Conservation (phyloP, 1,140 invertebrate genomes). For the Aradophagus sp. region DNA sequence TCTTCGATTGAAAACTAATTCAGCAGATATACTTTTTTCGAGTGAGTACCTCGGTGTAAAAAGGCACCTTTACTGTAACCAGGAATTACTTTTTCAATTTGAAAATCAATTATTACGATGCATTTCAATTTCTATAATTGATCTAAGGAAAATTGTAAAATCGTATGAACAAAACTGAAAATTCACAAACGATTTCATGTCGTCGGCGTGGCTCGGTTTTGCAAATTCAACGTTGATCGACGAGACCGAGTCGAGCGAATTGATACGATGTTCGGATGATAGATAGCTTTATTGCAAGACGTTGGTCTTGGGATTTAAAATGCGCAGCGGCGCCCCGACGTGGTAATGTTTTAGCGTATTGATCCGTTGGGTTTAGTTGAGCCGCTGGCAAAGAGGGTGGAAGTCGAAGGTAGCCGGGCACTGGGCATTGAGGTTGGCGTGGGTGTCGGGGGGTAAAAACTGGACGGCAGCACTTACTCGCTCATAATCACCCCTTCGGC, state of each 20-base stretch:
- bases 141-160: too few relatives aligned
- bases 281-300: slow-evolving; percentile 50
- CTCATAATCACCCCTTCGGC: slow-evolving; percentile 70
- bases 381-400: slow-evolving; percentile 56
- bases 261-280: slow-evolving; percentile 31
- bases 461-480: slow-evolving; percentile 73
- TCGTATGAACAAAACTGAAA: too few relatives aligned
- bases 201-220: too few relatives aligned
- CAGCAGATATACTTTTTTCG: too few relatives aligned
- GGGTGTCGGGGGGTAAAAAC: slow-evolving; percentile 63
- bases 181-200: too few relatives aligned
- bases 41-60: too few relatives aligned
- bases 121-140: too few relatives aligned
- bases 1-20: too few relatives aligned
- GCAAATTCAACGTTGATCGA: too few relatives aligned
- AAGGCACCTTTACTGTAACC: too few relatives aligned
- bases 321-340: slow-evolving; percentile 66
- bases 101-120: too few relatives aligned
- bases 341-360: slow-evolving; percentile 75
- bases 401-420: slow-evolving; percentile 58
- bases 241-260: background rate
- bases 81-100: too few relatives aligned
- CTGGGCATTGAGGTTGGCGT: slow-evolving; percentile 46
- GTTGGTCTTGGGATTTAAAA: slow-evolving; percentile 60
- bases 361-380: slow-evolving; percentile 72